A percentile compares a stretch with the other conserved stretches of the same genome.
Evolutionary conservation across 2,113 vertebrate genomes (phyloP).

Genomic region (Rhegmatorhina hoffmannsi): DNA sequence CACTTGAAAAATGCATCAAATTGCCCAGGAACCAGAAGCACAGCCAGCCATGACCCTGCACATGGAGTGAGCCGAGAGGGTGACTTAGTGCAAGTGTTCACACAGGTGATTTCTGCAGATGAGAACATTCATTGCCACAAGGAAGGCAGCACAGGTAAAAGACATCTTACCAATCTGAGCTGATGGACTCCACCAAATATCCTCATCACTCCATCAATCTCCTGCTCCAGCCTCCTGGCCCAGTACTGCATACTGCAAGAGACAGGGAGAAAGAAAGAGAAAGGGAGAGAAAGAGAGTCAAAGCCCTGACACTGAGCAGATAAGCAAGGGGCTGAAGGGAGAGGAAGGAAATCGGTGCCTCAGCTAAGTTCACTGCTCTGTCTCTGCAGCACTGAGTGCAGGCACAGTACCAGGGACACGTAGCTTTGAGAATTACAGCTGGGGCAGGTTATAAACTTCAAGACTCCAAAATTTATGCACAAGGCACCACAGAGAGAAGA

Average conservation of each 20-base stretch:
- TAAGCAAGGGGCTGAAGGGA: constrained; percentile 19
- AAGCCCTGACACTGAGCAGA: constrained; percentile 63
- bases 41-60: not conserved
- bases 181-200: constrained; percentile 96
- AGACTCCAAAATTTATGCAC: not conserved
- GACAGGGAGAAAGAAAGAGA: constrained; percentile 1
- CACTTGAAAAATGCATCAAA: not conserved
- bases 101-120: not conserved
- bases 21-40: not conserved
- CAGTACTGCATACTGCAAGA: constrained; percentile 95
- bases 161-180: constrained; percentile 88
- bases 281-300: constrained; percentile 46
- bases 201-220: constrained; percentile 95
- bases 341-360: not conserved
- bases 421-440: not conserved
- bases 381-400: not conserved
- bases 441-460: not conserved
- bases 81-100: not conserved
- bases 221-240: constrained; percentile 95
- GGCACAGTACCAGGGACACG: not conserved
- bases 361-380: not conserved
- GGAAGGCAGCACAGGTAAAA: not conserved
- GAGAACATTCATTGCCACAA: constrained; percentile 3
- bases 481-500: not conserved
- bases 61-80: not conserved